Percentiles rank a stretch among this genome's conserved stretches.
phyloP scores from a whole-genome alignment of 2,888 invertebrate species.

The Tipula confusa region DNA sequence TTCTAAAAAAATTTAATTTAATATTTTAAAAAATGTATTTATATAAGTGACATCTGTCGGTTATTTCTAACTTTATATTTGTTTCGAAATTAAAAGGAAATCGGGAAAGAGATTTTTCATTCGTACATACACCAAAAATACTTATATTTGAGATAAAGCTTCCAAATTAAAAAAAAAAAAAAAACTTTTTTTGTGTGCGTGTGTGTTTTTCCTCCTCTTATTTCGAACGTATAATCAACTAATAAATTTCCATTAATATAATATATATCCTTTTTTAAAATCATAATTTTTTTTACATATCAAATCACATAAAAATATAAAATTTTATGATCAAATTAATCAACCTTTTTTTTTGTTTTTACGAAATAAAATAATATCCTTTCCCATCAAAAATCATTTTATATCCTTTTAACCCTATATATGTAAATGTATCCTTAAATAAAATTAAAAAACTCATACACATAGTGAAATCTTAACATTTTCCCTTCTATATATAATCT shows the following conservation, averaged over 20 bases:
- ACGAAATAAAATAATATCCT: constrained; percentile 20
- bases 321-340: constrained; percentile 20
- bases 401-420: not conserved
- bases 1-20: not conserved
- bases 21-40: not conserved
- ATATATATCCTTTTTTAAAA: constrained; percentile 5
- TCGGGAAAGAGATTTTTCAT: not conserved
- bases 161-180: not conserved
- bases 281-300: not conserved
- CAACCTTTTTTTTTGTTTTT: constrained; percentile 4
- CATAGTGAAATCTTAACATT: not conserved
- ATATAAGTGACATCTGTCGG: constrained; percentile 3
- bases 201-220: not conserved
- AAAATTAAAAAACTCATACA: no score
- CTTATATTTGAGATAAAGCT: not conserved
- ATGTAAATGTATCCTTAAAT: not conserved
- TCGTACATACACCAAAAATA: not conserved
- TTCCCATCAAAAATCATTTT: constrained; percentile 6
- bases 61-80: not conserved
- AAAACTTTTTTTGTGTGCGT: not conserved
- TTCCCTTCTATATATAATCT: not conserved
- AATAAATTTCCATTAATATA: constrained; percentile 21
- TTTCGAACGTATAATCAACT: not conserved
- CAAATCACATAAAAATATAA: not conserved
- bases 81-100: not conserved